A percentile compares a stretch with the other conserved stretches of the same genome.
phyloP scores from a whole-genome alignment of 2,888 invertebrate species.

The Neoaliturus tenellus region DNA sequence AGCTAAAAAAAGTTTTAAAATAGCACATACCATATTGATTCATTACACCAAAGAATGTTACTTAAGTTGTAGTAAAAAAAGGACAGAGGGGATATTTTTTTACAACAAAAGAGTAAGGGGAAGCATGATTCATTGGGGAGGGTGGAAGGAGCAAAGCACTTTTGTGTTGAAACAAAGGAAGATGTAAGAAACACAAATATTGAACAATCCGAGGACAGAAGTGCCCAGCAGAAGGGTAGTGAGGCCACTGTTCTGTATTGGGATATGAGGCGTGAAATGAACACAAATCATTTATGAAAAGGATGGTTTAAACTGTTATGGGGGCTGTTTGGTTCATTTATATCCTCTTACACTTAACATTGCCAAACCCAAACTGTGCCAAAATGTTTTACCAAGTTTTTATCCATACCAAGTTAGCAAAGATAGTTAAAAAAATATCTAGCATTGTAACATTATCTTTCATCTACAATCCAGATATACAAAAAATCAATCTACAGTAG shows the following conservation, averaged over 20 bases:
- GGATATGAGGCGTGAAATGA: slow-evolving; percentile 4
- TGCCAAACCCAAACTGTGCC: neutral
- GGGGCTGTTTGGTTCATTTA: slow-evolving; percentile 8
- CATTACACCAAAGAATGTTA: too few relatives aligned
- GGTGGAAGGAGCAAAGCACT: neutral
- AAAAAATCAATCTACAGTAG: too few relatives aligned
- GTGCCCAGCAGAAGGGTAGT: neutral
- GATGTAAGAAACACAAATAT: neutral
- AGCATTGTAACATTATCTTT: too few relatives aligned
- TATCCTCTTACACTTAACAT: slow-evolving; percentile 8
- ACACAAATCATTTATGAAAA: neutral
- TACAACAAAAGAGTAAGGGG: neutral
- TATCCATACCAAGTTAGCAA: neutral
- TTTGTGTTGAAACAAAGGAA: slow-evolving; percentile 10
- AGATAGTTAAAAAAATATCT: too few relatives aligned
- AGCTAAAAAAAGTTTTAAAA: too few relatives aligned
- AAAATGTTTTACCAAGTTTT: slow-evolving; percentile 17
- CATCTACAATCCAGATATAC: too few relatives aligned
- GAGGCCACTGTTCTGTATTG: neutral
- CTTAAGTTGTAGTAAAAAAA: neutral
- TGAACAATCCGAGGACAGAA: neutral
- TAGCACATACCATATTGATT: too few relatives aligned
- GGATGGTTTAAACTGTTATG: slow-evolving; percentile 12
- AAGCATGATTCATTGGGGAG: neutral
- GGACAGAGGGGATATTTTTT: neutral